These are phyloP conservation scores for Pammene fasciana DNA, from an alignment of 2,888 invertebrate genomes.

Conservation along the genomic window DNA sequence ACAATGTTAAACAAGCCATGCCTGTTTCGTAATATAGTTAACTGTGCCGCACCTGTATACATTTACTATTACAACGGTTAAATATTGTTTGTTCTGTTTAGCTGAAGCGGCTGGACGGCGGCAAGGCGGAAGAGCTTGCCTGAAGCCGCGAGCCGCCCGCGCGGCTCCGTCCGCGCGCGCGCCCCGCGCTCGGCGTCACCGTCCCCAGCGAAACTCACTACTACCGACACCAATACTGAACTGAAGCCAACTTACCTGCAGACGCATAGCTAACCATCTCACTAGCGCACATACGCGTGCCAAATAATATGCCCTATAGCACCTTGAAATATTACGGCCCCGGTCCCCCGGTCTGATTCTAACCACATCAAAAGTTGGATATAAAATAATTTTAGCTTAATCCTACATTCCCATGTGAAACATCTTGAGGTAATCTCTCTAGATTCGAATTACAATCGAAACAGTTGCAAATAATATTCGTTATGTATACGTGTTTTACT, in stretches of 20 bases:
- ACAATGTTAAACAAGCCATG: not conserved
- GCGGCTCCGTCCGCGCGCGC: constrained; percentile 28
- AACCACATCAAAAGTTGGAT: not conserved
- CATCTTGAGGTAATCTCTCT: not conserved
- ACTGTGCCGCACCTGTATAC: not conserved
- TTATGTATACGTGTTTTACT: too few relatives aligned
- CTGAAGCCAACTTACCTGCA: constrained; percentile 4
- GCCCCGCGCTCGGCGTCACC: constrained; percentile 44
- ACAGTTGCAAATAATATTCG: not conserved
- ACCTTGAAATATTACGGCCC: not conserved
- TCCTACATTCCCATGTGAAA: not conserved
- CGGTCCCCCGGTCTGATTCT: not conserved
- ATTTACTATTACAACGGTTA: not conserved
- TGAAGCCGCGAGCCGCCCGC: constrained; percentile 56
- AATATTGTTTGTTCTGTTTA: constrained; percentile 50
- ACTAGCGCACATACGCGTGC: not conserved
- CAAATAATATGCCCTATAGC: not conserved
- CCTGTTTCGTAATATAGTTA: not conserved
- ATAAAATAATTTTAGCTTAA: not conserved
- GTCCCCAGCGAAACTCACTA: constrained; percentile 44
- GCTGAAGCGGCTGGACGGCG: constrained; percentile 76
- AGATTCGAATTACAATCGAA: not conserved
- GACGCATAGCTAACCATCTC: not conserved
- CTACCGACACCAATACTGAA: constrained; percentile 48
- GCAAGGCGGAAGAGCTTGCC: constrained; percentile 75